These are phyloP conservation scores for Tribolium madens DNA, from an alignment of 1,140 invertebrate genomes.

Conservation along the genomic window DNA sequence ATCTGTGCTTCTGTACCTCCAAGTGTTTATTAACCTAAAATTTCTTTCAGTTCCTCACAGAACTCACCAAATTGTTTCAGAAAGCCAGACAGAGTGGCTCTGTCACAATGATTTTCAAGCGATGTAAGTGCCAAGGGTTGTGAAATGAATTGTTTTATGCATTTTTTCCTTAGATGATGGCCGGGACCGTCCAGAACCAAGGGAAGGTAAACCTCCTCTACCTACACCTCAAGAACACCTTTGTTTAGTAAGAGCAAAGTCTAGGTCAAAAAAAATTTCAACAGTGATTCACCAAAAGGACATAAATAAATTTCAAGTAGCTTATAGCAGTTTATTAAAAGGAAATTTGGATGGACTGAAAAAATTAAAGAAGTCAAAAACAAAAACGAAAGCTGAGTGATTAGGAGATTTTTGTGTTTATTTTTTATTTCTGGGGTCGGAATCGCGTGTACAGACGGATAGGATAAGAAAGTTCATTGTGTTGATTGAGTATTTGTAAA, in stretches of 20 bases:
- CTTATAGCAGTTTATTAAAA: constrained; percentile 85
- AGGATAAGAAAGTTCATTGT: constrained; percentile 9
- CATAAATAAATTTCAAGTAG: constrained; percentile 86
- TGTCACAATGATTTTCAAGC: constrained; percentile 77
- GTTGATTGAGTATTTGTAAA: constrained; percentile 13
- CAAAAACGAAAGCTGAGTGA: constrained; percentile 76
- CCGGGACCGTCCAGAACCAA: constrained; percentile 75
- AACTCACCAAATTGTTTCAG: constrained; percentile 77
- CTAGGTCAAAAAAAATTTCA: constrained; percentile 81
- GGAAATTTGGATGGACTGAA: constrained; percentile 89
- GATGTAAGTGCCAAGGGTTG: constrained; percentile 71
- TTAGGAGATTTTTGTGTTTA: constrained; percentile 11
- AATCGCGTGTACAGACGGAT: constrained; percentile 15
- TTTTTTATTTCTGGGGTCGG: background rate
- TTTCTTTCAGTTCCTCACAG: constrained; percentile 73
- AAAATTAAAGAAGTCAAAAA: constrained; percentile 85
- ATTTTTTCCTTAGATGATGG: constrained; percentile 75
- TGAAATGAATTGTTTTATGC: background rate
- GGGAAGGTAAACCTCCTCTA: constrained; percentile 69
- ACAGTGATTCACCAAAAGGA: constrained; percentile 85
- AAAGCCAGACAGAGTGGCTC: constrained; percentile 73
- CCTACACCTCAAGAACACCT: constrained; percentile 76
- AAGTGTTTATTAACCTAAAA: constrained; percentile 12
- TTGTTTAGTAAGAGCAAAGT: constrained; percentile 79
- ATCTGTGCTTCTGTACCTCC: constrained; percentile 50